Evolutionary conservation across 2,797 vertebrate genomes (phyloP).

Genomic region (Lindbergichthys nudifrons): DNA sequence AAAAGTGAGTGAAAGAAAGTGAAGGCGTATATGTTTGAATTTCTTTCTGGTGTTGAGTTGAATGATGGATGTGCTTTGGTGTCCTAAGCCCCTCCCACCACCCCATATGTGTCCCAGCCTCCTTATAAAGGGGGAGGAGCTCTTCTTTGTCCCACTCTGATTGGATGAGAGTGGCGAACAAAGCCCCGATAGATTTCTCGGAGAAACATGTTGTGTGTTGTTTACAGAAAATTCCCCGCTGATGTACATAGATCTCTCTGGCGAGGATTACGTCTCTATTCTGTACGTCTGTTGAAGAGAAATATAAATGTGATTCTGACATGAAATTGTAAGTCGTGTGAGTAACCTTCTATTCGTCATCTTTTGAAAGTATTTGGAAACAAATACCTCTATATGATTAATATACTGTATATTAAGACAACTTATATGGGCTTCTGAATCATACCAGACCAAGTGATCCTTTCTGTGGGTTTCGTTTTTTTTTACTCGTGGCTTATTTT

Average conservation of each 20-base stretch:
- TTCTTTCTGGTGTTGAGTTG: conserved; percentile 88
- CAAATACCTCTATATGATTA: conserved; percentile 68
- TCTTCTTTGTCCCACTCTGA: conserved; percentile 83
- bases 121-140: conserved; percentile 80
- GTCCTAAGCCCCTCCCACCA: conserved; percentile 69
- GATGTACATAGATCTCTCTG: conserved; percentile 91
- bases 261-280: conserved; percentile 85
- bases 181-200: conserved; percentile 65
- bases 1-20: conserved; percentile 68
- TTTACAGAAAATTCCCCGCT: conserved; percentile 88
- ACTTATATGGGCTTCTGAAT: conserved; percentile 70
- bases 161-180: conserved; percentile 51
- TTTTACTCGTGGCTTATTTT: conserved; percentile 68
- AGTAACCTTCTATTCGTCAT: conserved; percentile 78
- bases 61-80: conserved; percentile 92
- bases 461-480: conserved; percentile 67
- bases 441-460: conserved; percentile 67
- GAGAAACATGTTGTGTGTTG: conserved; percentile 85
- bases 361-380: conserved; percentile 75
- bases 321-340: conserved; percentile 82
- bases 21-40: conserved; percentile 89
- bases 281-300: conserved; percentile 89
- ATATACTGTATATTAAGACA: conserved; percentile 72
- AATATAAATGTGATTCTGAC: conserved; percentile 86
- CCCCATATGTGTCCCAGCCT: conserved; percentile 55